Evolutionary conservation across 2,797 vertebrate genomes (phyloP).

Genomic region (Esox masquinongy): DNA sequence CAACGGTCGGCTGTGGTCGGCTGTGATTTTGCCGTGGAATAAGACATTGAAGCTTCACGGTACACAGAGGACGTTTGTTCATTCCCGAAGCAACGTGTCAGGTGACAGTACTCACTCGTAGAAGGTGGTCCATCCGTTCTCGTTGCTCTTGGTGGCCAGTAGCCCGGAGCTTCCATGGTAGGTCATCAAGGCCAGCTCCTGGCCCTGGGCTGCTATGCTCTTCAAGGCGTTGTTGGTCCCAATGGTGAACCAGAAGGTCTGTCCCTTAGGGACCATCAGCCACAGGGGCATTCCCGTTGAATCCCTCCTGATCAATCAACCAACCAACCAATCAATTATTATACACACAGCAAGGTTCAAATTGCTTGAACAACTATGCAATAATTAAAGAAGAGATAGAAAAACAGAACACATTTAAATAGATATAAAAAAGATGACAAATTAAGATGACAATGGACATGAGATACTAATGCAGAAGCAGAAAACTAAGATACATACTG

Average conservation of each 20-base stretch:
- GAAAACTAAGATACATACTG: no score
- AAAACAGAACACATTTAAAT: background rate
- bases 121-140: conserved; percentile 97
- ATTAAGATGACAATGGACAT: no score
- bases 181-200: conserved; percentile 93
- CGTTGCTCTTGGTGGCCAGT: conserved; percentile 93
- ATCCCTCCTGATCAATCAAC: conserved; percentile 75
- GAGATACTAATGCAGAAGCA: no score
- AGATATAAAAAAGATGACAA: background rate
- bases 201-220: conserved; percentile 89
- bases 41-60: no score
- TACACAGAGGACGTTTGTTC: no score
- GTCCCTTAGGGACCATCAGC: conserved; percentile 91
- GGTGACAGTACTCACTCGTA: conserved; percentile 88
- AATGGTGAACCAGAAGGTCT: conserved; percentile 97
- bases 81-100: no score
- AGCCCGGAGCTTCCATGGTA: conserved; percentile 95
- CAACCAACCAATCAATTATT: background rate
- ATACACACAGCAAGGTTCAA: background rate
- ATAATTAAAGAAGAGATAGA: background rate
- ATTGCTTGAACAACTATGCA: background rate
- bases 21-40: no score
- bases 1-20: no score
- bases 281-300: conserved; percentile 93
- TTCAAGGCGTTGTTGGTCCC: conserved; percentile 94